Percentiles rank a stretch among this genome's conserved stretches.
phyloP scores from a whole-genome alignment of 2,888 invertebrate species.

The Ichneumon xanthorius region DNA sequence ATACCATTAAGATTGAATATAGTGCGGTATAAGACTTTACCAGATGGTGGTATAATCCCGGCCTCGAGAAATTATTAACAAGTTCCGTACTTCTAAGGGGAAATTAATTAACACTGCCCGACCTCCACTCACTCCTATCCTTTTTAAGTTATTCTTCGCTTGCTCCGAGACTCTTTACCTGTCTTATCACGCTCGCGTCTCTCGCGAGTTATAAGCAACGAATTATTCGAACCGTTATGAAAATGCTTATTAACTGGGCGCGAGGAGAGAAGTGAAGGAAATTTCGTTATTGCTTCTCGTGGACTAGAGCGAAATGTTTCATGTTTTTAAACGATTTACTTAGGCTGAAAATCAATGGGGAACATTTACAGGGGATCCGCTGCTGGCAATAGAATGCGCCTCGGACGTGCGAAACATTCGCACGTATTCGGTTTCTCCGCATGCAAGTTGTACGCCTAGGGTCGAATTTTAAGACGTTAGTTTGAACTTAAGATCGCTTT shows the following conservation, averaged over 20 bases:
- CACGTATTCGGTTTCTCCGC: background rate
- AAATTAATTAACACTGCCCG: conserved; percentile 73
- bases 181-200: conserved; percentile 15
- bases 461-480: too few relatives aligned
- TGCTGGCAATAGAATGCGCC: background rate
- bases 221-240: conserved; percentile 30
- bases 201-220: conserved; percentile 36
- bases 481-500: too few relatives aligned
- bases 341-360: background rate
- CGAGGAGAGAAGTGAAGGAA: background rate
- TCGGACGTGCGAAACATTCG: background rate
- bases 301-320: background rate
- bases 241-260: background rate
- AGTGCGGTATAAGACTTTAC: conserved; percentile 7
- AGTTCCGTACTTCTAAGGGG: conserved; percentile 61
- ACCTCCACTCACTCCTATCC: conserved; percentile 28
- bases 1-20: conserved; percentile 39
- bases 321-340: background rate
- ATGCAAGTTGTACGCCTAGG: too few relatives aligned
- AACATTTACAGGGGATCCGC: background rate
- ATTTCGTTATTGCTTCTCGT: background rate
- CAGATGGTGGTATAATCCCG: conserved; percentile 17
- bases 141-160: conserved; percentile 37
- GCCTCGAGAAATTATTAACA: conserved; percentile 47
- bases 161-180: conserved; percentile 36